Base-by-base conservation (phyloP, 1,140 invertebrate species). In the Frieseomelitta varia region DNA sequence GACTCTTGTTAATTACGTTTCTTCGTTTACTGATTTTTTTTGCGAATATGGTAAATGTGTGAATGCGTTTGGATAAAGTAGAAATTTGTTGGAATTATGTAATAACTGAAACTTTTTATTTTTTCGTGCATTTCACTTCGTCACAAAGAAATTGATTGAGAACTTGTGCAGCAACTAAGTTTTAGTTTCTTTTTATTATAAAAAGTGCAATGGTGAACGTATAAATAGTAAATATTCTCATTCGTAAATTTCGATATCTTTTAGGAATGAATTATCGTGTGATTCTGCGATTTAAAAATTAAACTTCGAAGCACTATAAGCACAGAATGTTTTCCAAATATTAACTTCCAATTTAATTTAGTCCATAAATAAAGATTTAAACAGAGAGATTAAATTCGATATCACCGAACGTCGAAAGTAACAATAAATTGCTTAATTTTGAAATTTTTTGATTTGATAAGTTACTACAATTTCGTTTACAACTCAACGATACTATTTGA, bases 1-100 rank as follows among this genome's bases (percentile, higher is more conserved):
- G 58, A 14, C 8, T 34, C 39, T 19, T 19, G 58, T 77, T 68
- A 79, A 78, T 78, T 68, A 53, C 51, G 55, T 79, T 79, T 63
- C 47, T 61, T 17, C 39, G 30, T n/a, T 24, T 39, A 15, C 47
- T 17, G 39, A 27, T n/a, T 3, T 27, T 55, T 27, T 51, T n/a
- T 21, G 11, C n/a, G 53, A 77, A 47, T 51, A 55, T n/a, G 30
- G 55, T n/a, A 34, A 19, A 12, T 30, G 12, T 1, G 24, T n/a
- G 65, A 39, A 79, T 69, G 65, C 21, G 78, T 80, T 80, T 56
- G 53, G 78, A 71, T 4, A 39, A 12, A 39, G 10, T 21, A 12
- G 30, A 69, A 39, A 4, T 27, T 19, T 19, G 63, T n/a, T 51
- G 39, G 58, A 17, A 21, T 68, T 56, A n/a, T n/a, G n/a, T n/a